phyloP scores from a whole-genome alignment of 30 jellyfish, hydroid and myxozoan species.

The Pelagia noctiluca region DNA sequence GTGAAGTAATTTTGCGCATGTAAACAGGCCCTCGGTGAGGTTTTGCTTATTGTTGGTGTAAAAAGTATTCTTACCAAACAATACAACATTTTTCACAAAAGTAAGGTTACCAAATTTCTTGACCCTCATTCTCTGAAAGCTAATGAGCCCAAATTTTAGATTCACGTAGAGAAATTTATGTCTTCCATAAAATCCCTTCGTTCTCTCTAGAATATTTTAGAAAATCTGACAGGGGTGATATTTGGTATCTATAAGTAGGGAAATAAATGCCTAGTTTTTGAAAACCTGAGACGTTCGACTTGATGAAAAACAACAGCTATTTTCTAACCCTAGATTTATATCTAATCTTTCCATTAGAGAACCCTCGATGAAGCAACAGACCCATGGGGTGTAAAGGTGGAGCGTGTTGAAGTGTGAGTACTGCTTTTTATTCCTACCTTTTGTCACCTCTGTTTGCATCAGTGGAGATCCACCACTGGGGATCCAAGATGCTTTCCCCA shows the following conservation, averaged over 20 bases:
- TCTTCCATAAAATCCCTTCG: not conserved
- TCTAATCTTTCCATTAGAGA: conserved; percentile 34
- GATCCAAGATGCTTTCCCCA: no score
- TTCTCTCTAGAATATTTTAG: not conserved
- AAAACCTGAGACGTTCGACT: not conserved
- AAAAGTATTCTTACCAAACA: no score
- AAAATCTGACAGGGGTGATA: no score
- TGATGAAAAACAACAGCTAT: not conserved
- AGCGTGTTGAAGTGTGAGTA: conserved; percentile 96
- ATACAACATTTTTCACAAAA: no score
- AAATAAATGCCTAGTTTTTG: no score
- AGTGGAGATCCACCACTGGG: not conserved
- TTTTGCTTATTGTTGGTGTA: no score
- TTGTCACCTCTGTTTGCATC: not conserved
- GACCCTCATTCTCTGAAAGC: no score
- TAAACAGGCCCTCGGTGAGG: no score
- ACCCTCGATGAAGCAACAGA: conserved; percentile 95
- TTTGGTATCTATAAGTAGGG: no score
- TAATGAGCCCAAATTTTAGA: no score
- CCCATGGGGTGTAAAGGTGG: conserved; percentile 98
- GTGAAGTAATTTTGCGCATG: no score
- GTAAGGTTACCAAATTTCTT: no score
- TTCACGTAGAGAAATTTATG: not conserved
- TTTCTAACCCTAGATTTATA: not conserved
- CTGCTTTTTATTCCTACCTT: not conserved